Percentiles rank a stretch among this genome's conserved stretches.
These are phyloP conservation scores for Drosophila arawakana DNA, from an alignment of 1,140 invertebrate species.

Conservation along the genomic window DNA sequence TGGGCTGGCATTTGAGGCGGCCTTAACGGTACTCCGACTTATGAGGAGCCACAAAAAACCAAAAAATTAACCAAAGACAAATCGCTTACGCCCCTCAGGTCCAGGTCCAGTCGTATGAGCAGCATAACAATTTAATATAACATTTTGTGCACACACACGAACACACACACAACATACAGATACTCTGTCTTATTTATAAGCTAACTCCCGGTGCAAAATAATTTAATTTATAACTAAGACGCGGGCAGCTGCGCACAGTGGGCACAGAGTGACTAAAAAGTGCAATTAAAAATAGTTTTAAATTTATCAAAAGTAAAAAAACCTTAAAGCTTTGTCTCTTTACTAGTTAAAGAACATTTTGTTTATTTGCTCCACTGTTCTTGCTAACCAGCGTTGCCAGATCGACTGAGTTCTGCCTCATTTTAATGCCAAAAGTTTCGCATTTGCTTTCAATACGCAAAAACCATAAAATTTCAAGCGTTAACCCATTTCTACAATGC, in stretches of 20 bases:
- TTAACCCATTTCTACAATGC: constrained; percentile 2
- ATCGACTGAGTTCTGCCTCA: not conserved
- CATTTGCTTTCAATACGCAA: constrained; percentile 1
- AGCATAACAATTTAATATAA: constrained; percentile 71
- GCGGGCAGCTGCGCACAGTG: constrained; percentile 47
- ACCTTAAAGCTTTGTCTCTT: too few species aligned
- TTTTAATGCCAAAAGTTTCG: not conserved
- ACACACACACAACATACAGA: not conserved
- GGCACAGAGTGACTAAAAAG: not conserved
- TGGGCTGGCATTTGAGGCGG: constrained; percentile 39
- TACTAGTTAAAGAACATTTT: not conserved
- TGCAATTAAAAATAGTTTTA: not conserved
- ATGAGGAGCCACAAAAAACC: constrained; percentile 37
- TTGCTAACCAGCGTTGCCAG: not conserved
- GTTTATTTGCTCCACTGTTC: not conserved
- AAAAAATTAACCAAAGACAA: constrained; percentile 69
- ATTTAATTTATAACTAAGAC: constrained; percentile 69
- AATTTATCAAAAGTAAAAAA: too few species aligned
- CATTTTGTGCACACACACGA: constrained; percentile 42
- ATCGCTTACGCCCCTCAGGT: constrained; percentile 63
- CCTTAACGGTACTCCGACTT: constrained; percentile 69
- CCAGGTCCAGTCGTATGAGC: constrained; percentile 5
- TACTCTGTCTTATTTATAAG: constrained; percentile 1
- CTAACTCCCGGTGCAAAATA: constrained; percentile 38
- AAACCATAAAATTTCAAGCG: not conserved